A percentile compares a stretch with the other conserved stretches of the same genome.
Conservation (phyloP, 2,797 vertebrate genomes). For the Tenualosa ilisha region DNA sequence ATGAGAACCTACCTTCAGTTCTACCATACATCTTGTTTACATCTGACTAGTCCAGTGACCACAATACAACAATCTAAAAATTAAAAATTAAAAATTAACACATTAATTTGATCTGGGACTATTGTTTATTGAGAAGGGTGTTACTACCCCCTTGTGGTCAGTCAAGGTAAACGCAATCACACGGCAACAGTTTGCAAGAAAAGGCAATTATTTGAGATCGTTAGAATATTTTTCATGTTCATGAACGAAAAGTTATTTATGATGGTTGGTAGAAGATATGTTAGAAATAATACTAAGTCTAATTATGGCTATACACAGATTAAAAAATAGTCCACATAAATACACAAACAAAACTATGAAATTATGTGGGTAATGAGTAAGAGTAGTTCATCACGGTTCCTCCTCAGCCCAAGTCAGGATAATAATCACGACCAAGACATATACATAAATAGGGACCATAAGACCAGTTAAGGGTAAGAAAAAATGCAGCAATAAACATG, state of each 20-base stretch:
- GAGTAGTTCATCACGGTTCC: slow-evolving; percentile 38
- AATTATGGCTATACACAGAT: too few species aligned
- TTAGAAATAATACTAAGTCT: too few species aligned
- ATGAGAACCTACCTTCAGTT: too few species aligned
- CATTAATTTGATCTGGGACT: neutral
- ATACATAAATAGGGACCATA: slow-evolving; percentile 37
- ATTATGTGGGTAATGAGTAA: slow-evolving; percentile 35
- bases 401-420: slow-evolving; percentile 30
- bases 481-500: neutral
- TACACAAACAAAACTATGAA: neutral
- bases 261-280: too few species aligned
- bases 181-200: neutral
- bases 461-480: slow-evolving; percentile 34
- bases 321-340: neutral
- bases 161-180: neutral
- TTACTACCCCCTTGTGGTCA: neutral
- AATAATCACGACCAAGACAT: slow-evolving; percentile 31
- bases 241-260: neutral
- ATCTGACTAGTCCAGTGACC: neutral
- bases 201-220: neutral
- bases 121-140: neutral
- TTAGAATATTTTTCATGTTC: neutral
- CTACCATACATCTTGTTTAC: too few species aligned
- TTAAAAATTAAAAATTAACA: neutral
- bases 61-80: neutral